Percentiles rank a stretch among this genome's conserved stretches.
Conservation (phyloP, 2,888 invertebrate species). For the Clistopyga incitator region DNA sequence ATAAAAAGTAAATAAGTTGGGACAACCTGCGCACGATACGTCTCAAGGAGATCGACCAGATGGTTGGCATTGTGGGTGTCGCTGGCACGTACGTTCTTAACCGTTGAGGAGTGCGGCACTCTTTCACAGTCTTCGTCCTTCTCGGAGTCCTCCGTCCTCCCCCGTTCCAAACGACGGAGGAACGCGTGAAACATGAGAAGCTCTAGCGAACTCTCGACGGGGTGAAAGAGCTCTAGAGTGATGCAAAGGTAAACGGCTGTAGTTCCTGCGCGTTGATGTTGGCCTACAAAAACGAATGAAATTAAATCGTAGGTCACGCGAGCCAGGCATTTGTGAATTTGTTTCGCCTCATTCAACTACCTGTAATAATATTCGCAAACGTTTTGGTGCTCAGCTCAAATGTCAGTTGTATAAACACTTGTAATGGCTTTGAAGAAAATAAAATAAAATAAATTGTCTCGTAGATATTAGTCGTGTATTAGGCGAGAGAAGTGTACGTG, state of each 20-base stretch:
- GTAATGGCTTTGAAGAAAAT: background rate
- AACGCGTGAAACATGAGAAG: slow-evolving; percentile 71
- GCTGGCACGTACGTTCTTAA: slow-evolving; percentile 5
- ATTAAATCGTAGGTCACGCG: slow-evolving; percentile 75
- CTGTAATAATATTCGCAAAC: slow-evolving; percentile 28
- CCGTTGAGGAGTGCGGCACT: slow-evolving; percentile 3
- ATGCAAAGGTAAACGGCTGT: slow-evolving; percentile 11
- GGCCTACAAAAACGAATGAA: slow-evolving; percentile 51
- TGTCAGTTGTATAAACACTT: background rate
- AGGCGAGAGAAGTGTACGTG: background rate
- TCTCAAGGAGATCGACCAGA: slow-evolving; percentile 66
- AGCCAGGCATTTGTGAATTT: slow-evolving; percentile 69
- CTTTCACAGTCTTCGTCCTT: slow-evolving; percentile 47
- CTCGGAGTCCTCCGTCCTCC: slow-evolving; percentile 52
- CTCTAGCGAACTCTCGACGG: slow-evolving; percentile 49
- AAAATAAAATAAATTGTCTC: background rate
- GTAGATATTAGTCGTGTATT: background rate
- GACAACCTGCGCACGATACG: slow-evolving; percentile 21
- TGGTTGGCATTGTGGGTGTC: slow-evolving; percentile 52
- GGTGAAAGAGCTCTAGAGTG: slow-evolving; percentile 23
- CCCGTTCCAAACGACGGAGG: slow-evolving; percentile 16
- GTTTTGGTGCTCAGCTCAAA: background rate
- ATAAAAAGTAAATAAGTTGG: slow-evolving; percentile 15
- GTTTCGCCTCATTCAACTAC: slow-evolving; percentile 28
- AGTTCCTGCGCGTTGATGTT: slow-evolving; percentile 6